Conservation (phyloP, 2,113 vertebrate genomes). For the Mormyrus iriodes region DNA sequence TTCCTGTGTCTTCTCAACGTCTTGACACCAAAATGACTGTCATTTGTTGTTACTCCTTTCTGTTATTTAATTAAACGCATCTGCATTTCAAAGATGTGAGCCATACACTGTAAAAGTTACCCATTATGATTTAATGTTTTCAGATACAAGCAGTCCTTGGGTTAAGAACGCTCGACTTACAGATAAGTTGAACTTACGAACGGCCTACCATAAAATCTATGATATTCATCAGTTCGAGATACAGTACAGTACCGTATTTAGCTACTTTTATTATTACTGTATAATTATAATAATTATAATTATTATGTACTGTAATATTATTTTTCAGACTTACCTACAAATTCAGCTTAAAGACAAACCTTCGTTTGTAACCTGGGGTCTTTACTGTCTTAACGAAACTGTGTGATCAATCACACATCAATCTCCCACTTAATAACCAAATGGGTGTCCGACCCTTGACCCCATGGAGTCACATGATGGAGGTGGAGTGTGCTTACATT, state of each 20-base stretch:
- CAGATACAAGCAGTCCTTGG: background rate
- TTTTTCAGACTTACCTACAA: background rate
- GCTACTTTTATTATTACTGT: background rate
- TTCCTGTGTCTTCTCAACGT: background rate
- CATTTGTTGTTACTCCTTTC: background rate
- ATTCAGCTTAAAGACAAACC: background rate
- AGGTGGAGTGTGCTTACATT: slow-evolving; percentile 70
- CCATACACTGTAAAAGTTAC: background rate
- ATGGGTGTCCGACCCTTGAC: background rate
- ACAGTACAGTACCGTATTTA: background rate
- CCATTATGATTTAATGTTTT: background rate
- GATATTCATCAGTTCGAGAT: background rate
- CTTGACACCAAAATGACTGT: background rate
- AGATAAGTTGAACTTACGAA: background rate
- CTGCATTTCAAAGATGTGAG: background rate
- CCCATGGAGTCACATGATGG: background rate
- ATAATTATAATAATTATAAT: background rate
- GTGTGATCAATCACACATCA: background rate
- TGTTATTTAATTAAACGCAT: background rate
- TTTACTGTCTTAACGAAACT: background rate
- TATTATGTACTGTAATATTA: background rate
- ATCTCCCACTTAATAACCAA: background rate
- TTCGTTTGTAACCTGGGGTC: background rate
- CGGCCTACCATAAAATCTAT: background rate
- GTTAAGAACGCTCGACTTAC: background rate